Evolutionary conservation across 2,113 vertebrate genomes (phyloP).

Genomic region (Paramormyrops kingsleyae): DNA sequence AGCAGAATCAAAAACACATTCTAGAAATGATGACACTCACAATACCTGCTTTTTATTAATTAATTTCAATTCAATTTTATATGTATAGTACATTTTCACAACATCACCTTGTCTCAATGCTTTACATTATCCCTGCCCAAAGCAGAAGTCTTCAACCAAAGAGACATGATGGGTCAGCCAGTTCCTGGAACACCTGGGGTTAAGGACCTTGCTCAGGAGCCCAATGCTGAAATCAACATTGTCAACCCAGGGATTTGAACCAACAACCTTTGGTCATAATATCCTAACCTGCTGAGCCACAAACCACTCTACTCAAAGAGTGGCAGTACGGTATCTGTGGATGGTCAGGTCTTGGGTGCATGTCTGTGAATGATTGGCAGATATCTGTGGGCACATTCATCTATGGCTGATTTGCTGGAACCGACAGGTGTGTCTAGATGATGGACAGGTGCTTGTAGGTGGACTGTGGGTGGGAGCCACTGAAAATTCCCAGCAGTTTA

Average conservation of each 20-base stretch:
- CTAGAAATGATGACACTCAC: background rate
- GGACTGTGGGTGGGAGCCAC: background rate
- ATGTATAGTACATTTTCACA: too few relatives aligned
- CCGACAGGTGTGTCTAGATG: background rate
- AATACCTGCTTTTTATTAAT: background rate
- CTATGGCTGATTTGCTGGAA: background rate
- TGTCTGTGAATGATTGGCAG: background rate
- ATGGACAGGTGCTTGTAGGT: background rate
- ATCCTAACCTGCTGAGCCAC: background rate
- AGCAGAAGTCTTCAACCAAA: background rate
- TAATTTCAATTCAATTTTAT: too few relatives aligned
- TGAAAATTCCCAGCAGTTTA: background rate
- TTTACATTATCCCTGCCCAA: too few relatives aligned
- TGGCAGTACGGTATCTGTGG: background rate
- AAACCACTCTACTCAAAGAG: background rate
- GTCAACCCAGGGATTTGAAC: background rate
- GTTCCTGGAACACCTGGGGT: background rate
- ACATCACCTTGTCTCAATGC: too few relatives aligned
- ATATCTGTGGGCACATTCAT: background rate
- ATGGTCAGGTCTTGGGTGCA: background rate
- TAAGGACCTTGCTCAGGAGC: background rate
- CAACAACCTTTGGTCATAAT: background rate
- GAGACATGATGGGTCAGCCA: background rate
- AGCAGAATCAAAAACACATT: background rate
- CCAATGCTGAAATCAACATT: background rate